phyloP scores from a whole-genome alignment of 2,888 invertebrate genomes.

The Chrysina gloriosa region DNA sequence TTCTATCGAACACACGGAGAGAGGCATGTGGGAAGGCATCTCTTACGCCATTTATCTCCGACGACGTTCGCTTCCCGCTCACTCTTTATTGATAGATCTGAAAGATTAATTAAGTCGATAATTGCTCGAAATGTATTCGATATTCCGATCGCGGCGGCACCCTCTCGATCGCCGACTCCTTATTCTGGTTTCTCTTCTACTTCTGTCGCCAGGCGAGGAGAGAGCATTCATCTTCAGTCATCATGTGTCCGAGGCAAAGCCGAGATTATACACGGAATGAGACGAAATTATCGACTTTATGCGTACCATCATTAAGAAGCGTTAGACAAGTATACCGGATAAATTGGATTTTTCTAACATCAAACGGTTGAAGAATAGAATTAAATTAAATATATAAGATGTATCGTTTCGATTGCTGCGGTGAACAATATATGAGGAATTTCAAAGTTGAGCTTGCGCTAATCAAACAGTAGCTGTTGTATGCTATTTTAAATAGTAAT shows the following conservation, averaged over 20 bases:
- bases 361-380: too few relatives aligned
- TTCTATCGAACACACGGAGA: background rate
- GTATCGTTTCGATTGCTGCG: too few relatives aligned
- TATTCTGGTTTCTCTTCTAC: background rate
- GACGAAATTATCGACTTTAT: constrained; percentile 10
- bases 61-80: background rate
- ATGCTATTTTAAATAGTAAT: too few relatives aligned
- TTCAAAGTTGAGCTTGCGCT: too few relatives aligned
- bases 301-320: too few relatives aligned
- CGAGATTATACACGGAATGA: too few relatives aligned
- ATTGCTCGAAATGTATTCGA: constrained; percentile 28
- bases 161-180: background rate
- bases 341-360: too few relatives aligned
- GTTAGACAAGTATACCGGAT: too few relatives aligned
- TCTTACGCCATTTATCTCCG: constrained; percentile 16
- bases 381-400: too few relatives aligned
- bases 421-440: too few relatives aligned
- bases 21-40: constrained; percentile 23
- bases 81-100: constrained; percentile 4
- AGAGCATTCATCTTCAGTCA: constrained; percentile 29
- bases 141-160: constrained; percentile 31
- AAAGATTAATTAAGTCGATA: constrained; percentile 36
- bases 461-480: too few relatives aligned
- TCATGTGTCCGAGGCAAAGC: constrained; percentile 1
- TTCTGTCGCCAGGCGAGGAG: background rate